These are phyloP conservation scores for Lagodon rhomboides DNA, from an alignment of 2,797 vertebrate genomes.

Conservation along the genomic window DNA sequence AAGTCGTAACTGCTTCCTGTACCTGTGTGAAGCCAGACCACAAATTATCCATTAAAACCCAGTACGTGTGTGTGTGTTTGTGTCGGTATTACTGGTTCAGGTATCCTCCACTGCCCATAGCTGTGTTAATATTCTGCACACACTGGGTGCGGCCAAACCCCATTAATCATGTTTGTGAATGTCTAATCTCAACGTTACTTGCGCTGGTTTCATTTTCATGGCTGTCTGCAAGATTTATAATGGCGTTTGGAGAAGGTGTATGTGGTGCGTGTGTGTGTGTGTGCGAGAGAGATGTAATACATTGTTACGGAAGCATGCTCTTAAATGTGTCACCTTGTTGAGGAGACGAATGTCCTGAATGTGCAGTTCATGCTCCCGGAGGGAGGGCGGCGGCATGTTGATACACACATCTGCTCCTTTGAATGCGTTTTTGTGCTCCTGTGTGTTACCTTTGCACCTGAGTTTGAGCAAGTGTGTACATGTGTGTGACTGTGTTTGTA, in stretches of 20 bases:
- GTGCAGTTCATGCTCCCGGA: constrained; percentile 52
- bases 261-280: constrained; percentile 45
- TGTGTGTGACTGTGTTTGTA: constrained; percentile 2
- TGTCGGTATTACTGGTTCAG: constrained; percentile 56
- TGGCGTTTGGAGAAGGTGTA: constrained; percentile 75
- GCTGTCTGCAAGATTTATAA: constrained; percentile 89
- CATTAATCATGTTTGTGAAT: constrained; percentile 90
- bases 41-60: constrained; percentile 50
- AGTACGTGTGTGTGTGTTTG: constrained; percentile 34
- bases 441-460: constrained; percentile 2
- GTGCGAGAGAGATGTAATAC: constrained; percentile 52
- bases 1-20: constrained; percentile 46
- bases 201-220: constrained; percentile 86
- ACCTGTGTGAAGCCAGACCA: constrained; percentile 32
- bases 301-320: constrained; percentile 67
- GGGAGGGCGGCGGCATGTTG: constrained; percentile 28
- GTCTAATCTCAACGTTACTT: constrained; percentile 89
- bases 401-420: constrained; percentile 44
- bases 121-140: constrained; percentile 85
- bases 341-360: constrained; percentile 65
- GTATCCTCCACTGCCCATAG: constrained; percentile 71
- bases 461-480: constrained; percentile 1
- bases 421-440: constrained; percentile 22
- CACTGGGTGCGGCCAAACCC: constrained; percentile 76
- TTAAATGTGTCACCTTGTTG: constrained; percentile 77